phyloP scores from a whole-genome alignment of 2,797 vertebrate species.

The Chaunax sp. region DNA sequence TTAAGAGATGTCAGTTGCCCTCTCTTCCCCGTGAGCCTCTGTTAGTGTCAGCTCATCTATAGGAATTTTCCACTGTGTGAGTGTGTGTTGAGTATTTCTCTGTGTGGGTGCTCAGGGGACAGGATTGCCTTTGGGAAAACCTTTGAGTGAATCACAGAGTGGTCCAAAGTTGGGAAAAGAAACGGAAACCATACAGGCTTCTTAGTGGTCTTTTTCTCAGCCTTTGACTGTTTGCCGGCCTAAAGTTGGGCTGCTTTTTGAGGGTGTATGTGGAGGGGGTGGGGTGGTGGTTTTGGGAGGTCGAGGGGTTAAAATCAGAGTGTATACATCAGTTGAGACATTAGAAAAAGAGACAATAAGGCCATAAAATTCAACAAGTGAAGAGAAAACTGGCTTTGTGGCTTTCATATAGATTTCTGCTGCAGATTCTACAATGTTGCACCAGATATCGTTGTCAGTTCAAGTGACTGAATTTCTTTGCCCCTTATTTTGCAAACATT shows the following conservation, averaged over 20 bases:
- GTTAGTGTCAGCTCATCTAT: constrained; percentile 55
- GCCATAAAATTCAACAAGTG: not conserved
- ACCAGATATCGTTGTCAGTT: too few species aligned
- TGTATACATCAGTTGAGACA: not conserved
- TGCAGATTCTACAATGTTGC: not conserved
- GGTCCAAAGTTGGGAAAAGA: constrained; percentile 53
- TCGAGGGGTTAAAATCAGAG: constrained; percentile 34
- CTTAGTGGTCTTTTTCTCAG: too few species aligned
- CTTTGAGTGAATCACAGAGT: constrained; percentile 63
- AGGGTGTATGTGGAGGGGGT: not conserved
- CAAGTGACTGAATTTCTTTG: too few species aligned
- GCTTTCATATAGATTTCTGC: too few species aligned
- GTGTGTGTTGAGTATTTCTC: constrained; percentile 24
- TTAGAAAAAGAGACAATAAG: constrained; percentile 10
- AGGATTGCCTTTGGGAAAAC: constrained; percentile 64
- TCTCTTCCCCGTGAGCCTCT: constrained; percentile 49
- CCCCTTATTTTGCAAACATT: too few species aligned
- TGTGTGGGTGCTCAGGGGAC: constrained; percentile 22
- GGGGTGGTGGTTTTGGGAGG: not conserved
- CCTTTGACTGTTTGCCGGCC: constrained; percentile 34
- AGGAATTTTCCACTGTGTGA: constrained; percentile 76
- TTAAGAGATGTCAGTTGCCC: constrained; percentile 16
- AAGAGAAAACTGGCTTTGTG: not conserved
- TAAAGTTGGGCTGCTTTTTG: constrained; percentile 35
- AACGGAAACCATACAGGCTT: too few species aligned